phyloP scores from a whole-genome alignment of 23 tunicate species.

The Corella eumyota region DNA sequence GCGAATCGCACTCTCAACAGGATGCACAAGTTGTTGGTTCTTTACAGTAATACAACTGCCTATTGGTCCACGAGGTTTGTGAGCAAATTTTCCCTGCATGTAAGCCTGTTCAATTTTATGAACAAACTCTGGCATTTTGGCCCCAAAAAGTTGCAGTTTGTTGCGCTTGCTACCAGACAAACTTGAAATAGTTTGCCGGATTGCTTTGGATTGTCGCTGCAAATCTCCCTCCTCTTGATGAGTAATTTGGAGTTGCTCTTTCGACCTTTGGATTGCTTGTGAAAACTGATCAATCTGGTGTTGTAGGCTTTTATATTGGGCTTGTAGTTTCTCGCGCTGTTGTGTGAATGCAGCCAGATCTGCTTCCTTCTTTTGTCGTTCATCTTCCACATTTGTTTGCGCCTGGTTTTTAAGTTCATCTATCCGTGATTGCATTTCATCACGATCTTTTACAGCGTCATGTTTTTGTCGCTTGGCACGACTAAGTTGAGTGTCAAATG shows the following conservation, averaged over 20 bases:
- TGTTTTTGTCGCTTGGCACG: conserved; percentile 27
- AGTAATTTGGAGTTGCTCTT: conserved; percentile 2
- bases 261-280: conserved; percentile 18
- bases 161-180: conserved; percentile 44
- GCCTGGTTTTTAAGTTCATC: conserved; percentile 35
- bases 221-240: conserved; percentile 12
- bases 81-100: conserved; percentile 22
- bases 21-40: conserved; percentile 45
- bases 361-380: conserved; percentile 51
- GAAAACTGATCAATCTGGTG: conserved; percentile 58
- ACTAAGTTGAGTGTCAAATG: conserved; percentile 24
- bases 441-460: conserved; percentile 31
- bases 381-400: conserved; percentile 47
- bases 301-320: conserved; percentile 26
- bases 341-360: conserved; percentile 14
- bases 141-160: conserved; percentile 65
- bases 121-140: conserved; percentile 80
- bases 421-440: conserved; percentile 43
- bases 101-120: conserved; percentile 57
- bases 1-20: conserved; percentile 70
- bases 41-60: conserved; percentile 68
- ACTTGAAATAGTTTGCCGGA: conserved; percentile 11
- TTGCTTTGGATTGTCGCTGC: conserved; percentile 18
- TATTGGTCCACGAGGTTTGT: conserved; percentile 79
- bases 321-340: conserved; percentile 13